These are phyloP conservation scores for Philereme vetulata DNA, from an alignment of 2,888 invertebrate genomes.

Conservation along the genomic window DNA sequence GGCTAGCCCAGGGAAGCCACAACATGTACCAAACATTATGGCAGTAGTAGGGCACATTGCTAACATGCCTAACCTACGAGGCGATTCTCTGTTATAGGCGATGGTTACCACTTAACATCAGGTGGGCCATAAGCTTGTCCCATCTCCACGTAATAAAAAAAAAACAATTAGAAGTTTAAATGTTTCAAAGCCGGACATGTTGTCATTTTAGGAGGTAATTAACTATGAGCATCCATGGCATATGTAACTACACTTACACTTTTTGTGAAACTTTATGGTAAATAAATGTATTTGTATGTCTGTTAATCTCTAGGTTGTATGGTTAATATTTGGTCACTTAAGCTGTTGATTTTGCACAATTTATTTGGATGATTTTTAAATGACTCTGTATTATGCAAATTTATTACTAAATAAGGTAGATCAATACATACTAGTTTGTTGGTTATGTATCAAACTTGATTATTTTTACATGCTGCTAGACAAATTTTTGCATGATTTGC, in stretches of 20 bases:
- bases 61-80: too few relatives aligned
- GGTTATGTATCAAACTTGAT: neutral
- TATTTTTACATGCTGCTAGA: too few relatives aligned
- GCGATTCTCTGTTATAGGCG: too few relatives aligned
- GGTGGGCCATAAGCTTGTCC: too few relatives aligned
- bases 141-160: neutral
- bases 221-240: conserved; percentile 45
- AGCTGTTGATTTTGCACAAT: conserved; percentile 25
- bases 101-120: too few relatives aligned
- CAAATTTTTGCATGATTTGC: too few relatives aligned
- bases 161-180: neutral
- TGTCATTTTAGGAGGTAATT: conserved; percentile 51
- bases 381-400: conserved; percentile 10
- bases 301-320: conserved; percentile 54
- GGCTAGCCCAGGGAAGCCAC: too few relatives aligned
- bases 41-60: too few relatives aligned
- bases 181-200: neutral
- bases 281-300: neutral
- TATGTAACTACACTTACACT: too few relatives aligned
- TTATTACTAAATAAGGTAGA: neutral
- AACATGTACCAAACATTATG: too few relatives aligned
- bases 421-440: neutral
- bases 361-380: conserved; percentile 12
- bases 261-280: too few relatives aligned
- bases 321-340: conserved; percentile 45